Percentiles rank a stretch among this genome's conserved stretches.
phyloP scores from a whole-genome alignment of 2,888 invertebrate species.

The Pediacus dermestoides region DNA sequence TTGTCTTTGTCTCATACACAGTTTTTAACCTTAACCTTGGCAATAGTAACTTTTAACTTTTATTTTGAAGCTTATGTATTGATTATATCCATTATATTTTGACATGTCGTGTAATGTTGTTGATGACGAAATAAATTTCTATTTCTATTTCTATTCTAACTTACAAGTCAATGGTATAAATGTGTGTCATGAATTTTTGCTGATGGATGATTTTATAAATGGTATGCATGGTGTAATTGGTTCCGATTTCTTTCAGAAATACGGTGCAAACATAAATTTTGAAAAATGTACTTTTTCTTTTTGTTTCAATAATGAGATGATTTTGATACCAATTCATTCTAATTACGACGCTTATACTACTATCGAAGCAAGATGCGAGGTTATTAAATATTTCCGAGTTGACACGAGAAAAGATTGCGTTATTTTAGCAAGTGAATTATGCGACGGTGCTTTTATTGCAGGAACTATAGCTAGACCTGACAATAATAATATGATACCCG shows the following conservation, averaged over 20 bases:
- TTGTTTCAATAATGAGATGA: conserved; percentile 3
- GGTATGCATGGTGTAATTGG: conserved; percentile 15
- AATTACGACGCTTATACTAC: conserved; percentile 9
- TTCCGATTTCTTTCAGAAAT: conserved; percentile 11
- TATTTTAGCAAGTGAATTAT: conserved; percentile 9
- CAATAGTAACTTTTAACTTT: too few species aligned
- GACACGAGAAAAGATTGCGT: conserved; percentile 13
- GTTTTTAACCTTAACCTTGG: too few species aligned
- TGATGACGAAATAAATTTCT: too few species aligned
- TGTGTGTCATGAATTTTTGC: conserved; percentile 16
- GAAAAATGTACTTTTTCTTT: conserved; percentile 14
- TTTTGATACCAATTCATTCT: conserved; percentile 12
- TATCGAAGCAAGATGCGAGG: conserved; percentile 17
- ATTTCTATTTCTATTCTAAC: too few species aligned
- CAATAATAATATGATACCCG: conserved; percentile 16
- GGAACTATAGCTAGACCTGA: conserved; percentile 14
- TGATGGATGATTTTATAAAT: conserved; percentile 12
- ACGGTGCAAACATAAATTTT: conserved; percentile 7
- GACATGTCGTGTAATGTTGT: too few species aligned
- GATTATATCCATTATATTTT: too few species aligned
- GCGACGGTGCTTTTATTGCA: conserved; percentile 20
- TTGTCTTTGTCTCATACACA: too few species aligned
- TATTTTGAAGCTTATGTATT: too few species aligned
- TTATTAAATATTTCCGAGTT: conserved; percentile 16
- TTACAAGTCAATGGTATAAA: conserved; percentile 11